Evolutionary conservation across 1,140 invertebrate genomes (phyloP).

Genomic region (Aphidius ervi): DNA sequence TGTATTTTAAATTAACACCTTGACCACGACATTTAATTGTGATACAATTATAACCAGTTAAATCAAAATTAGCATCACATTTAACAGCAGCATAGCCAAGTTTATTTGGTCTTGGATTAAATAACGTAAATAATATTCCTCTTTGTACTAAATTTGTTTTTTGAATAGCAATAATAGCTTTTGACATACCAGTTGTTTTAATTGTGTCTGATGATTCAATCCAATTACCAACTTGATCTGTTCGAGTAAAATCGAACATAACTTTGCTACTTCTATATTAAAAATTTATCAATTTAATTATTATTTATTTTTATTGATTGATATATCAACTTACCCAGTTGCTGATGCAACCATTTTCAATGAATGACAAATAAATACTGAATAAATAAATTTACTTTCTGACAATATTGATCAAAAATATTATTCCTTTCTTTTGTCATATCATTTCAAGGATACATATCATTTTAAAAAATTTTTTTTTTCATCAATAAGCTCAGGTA

Average conservation of each 20-base stretch:
- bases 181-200: constrained; percentile 60
- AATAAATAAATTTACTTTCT: constrained; percentile 7
- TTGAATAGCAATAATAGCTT: constrained; percentile 58
- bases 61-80: constrained; percentile 51
- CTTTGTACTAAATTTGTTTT: constrained; percentile 57
- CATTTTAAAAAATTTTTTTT: constrained; percentile 1
- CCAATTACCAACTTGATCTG: constrained; percentile 47
- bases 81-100: constrained; percentile 62
- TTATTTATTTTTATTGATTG: not conserved
- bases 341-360: constrained; percentile 31
- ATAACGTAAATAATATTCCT: constrained; percentile 62
- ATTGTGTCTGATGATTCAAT: constrained; percentile 61
- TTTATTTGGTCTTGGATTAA: constrained; percentile 63
- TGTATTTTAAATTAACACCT: constrained; percentile 54
- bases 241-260: constrained; percentile 39
- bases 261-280: constrained; percentile 29
- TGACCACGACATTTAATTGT: constrained; percentile 58
- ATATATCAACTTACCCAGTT: constrained; percentile 25
- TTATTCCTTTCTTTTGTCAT: constrained; percentile 9
- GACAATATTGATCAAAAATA: constrained; percentile 21
- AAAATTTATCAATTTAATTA: constrained; percentile 1
- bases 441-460: constrained; percentile 13
- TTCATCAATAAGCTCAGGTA: constrained; percentile 13
- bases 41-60: constrained; percentile 52
- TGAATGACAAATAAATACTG: constrained; percentile 15